Conservation (phyloP, 2,797 vertebrate genomes). For the Euphonia xanthogaster region DNA sequence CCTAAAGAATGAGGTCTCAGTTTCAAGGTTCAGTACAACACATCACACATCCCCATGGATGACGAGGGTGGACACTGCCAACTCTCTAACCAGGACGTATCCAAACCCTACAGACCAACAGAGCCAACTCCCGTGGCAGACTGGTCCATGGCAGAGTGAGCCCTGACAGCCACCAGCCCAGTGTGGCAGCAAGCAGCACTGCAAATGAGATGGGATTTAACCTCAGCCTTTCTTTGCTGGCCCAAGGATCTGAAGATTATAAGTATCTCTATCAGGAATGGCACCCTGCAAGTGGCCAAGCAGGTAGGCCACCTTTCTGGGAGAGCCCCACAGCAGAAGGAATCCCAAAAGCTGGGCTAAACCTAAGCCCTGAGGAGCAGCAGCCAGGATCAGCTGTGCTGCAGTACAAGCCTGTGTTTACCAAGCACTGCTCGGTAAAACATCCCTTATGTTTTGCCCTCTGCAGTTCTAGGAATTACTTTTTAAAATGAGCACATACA, state of each 20-base stretch:
- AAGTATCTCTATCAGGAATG: background rate
- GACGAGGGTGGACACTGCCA: background rate
- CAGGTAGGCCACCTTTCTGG: background rate
- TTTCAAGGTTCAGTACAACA: background rate
- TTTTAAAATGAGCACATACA: background rate
- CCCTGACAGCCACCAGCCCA: background rate
- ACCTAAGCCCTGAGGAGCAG: background rate
- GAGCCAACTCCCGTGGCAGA: fast-evolving
- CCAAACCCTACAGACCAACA: background rate
- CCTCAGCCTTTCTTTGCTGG: background rate
- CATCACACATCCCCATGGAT: fast-evolving
- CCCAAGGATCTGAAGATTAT: background rate
- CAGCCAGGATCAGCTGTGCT: background rate
- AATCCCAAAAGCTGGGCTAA: background rate
- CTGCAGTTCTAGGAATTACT: background rate
- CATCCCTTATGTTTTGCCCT: background rate
- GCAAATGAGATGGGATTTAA: fast-evolving
- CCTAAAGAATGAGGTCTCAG: background rate
- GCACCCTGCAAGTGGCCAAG: too few species aligned
- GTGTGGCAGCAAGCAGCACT: background rate
- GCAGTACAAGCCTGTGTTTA: background rate
- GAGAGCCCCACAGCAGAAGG: background rate
- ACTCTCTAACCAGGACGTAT: fast-evolving
- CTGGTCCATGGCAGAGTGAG: fast-evolving
- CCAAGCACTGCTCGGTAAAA: background rate